Conservation (phyloP, 2,888 invertebrate species). For the Crepidodera aurea region DNA sequence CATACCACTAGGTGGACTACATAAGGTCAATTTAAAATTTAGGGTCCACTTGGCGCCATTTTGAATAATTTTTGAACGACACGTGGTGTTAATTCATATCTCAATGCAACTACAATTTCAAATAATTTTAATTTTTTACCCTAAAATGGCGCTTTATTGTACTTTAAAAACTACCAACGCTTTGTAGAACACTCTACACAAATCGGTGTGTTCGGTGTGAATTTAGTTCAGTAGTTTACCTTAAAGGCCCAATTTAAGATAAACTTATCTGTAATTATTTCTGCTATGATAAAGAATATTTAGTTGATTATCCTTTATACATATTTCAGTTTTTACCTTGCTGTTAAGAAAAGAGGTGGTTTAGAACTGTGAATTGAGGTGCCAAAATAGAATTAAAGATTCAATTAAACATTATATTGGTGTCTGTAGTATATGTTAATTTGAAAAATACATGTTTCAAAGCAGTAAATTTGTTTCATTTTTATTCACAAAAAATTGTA, state of each 20-base stretch:
- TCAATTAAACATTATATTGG: slow-evolving; percentile 24
- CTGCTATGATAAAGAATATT: background rate
- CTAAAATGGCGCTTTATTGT: too few relatives aligned
- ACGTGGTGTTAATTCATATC: too few relatives aligned
- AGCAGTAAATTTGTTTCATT: background rate
- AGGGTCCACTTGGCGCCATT: too few relatives aligned
- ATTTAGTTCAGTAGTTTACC: slow-evolving; percentile 1
- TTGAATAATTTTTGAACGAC: too few relatives aligned
- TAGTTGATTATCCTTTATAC: slow-evolving; percentile 3
- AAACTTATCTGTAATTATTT: slow-evolving; percentile 1
- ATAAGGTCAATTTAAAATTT: too few relatives aligned
- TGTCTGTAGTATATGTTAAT: slow-evolving; percentile 25
- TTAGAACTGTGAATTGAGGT: slow-evolving; percentile 40
- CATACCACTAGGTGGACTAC: too few relatives aligned
- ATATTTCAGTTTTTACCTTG: slow-evolving; percentile 2
- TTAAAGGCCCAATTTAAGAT: slow-evolving; percentile 15
- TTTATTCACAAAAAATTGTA: too few relatives aligned
- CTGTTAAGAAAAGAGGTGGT: slow-evolving; percentile 15
- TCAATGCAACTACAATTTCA: too few relatives aligned
- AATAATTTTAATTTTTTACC: too few relatives aligned
- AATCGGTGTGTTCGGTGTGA: too few relatives aligned
- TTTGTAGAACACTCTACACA: too few relatives aligned
- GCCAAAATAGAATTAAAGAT: slow-evolving; percentile 34
- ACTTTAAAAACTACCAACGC: too few relatives aligned
- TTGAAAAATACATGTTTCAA: slow-evolving; percentile 24